Conservation (phyloP, 2,888 invertebrate species). For the Scotopteryx bipunctaria region DNA sequence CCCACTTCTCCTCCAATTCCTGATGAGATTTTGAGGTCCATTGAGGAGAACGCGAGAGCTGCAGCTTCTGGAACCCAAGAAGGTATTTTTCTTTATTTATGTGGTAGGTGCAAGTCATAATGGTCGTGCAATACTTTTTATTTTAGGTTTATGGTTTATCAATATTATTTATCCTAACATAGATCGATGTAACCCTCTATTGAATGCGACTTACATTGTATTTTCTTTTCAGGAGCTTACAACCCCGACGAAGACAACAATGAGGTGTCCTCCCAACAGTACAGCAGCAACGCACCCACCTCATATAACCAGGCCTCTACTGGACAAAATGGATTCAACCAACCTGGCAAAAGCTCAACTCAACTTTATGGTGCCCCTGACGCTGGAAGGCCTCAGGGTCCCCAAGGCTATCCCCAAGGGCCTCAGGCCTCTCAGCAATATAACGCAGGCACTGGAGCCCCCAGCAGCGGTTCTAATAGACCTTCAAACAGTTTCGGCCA, state of each 20-base stretch:
- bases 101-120: no score
- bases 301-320: slow-evolving; percentile 31
- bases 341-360: slow-evolving; percentile 20
- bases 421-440: slow-evolving; percentile 15
- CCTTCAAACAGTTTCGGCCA: slow-evolving; percentile 22
- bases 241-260: slow-evolving; percentile 65
- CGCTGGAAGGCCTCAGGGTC: slow-evolving; percentile 15
- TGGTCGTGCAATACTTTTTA: no score
- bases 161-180: no score
- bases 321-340: slow-evolving; percentile 24
- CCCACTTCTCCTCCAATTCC: slow-evolving; percentile 77
- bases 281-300: slow-evolving; percentile 37
- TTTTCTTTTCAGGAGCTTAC: slow-evolving; percentile 66
- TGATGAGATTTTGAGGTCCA: slow-evolving; percentile 70
- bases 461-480: slow-evolving; percentile 4
- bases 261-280: slow-evolving; percentile 41
- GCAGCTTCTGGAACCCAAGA: slow-evolving; percentile 76
- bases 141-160: not conserved
- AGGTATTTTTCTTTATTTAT: slow-evolving; percentile 59
- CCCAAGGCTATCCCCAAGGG: slow-evolving; percentile 12
- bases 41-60: slow-evolving; percentile 71
- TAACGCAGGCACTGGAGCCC: slow-evolving; percentile 3
- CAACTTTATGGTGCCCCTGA: slow-evolving; percentile 35
- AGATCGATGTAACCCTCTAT: no score
- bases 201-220: no score